Evolutionary conservation across 1,140 invertebrate species (phyloP).

Genomic region (Drosophila pachea): DNA sequence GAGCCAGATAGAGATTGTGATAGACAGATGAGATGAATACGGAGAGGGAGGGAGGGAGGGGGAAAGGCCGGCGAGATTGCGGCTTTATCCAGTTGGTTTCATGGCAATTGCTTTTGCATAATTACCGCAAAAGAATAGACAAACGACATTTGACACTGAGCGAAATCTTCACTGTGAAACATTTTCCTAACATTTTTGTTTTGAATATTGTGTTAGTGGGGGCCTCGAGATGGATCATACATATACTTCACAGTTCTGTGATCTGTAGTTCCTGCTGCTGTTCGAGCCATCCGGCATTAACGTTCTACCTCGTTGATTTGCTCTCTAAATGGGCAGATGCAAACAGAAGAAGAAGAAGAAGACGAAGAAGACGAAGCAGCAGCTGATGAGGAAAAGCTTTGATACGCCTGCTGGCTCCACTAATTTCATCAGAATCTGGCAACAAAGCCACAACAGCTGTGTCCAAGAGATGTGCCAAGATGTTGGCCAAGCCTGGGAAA

Average conservation of each 20-base stretch:
- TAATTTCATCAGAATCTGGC: constrained; percentile 50
- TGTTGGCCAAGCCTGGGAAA: constrained; percentile 14
- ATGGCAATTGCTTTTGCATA: constrained; percentile 57
- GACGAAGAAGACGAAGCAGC: not conserved
- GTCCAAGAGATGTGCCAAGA: too few species aligned
- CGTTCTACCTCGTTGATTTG: constrained; percentile 36
- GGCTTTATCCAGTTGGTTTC: constrained; percentile 37
- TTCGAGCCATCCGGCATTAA: constrained; percentile 13
- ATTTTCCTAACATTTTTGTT: not conserved
- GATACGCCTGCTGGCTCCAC: constrained; percentile 66
- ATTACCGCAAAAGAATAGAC: constrained; percentile 29
- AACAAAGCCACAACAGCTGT: constrained; percentile 42
- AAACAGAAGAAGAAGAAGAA: constrained; percentile 3
- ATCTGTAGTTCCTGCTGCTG: constrained; percentile 27
- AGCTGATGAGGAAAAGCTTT: constrained; percentile 23
- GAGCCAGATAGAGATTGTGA: not conserved
- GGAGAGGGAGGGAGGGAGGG: not conserved
- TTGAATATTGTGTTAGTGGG: too few species aligned
- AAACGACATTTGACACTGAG: constrained; percentile 16
- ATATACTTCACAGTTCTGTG: not conserved
- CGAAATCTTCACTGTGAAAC: not conserved
- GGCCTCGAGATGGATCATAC: too few species aligned
- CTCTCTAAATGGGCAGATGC: constrained; percentile 20
- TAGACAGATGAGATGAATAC: not conserved
- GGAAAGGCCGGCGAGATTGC: too few species aligned